phyloP scores from a whole-genome alignment of 2,113 vertebrate species.

The Pteruthius melanotis region DNA sequence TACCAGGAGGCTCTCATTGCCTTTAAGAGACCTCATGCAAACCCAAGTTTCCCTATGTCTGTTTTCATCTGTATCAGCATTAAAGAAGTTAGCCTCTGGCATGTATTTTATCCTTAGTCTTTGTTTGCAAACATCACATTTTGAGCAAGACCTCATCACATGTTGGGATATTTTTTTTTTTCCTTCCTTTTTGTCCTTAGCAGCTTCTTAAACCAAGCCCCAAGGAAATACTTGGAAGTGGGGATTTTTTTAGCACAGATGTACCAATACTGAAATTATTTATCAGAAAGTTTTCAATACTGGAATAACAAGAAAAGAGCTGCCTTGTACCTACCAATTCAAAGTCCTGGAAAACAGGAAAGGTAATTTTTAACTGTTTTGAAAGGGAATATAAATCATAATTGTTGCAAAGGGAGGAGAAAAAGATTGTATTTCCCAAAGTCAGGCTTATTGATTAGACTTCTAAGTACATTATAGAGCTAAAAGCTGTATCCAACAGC shows the following conservation, averaged over 20 bases:
- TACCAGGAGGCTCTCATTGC: neutral
- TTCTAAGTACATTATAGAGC: constrained; percentile 54
- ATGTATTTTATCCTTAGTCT: neutral
- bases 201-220: neutral
- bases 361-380: neutral
- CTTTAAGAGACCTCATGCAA: neutral
- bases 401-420: neutral
- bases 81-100: neutral
- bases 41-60: neutral
- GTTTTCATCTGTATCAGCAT: neutral
- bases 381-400: constrained; percentile 15
- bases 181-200: neutral
- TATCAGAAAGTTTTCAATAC: neutral
- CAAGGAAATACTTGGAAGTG: neutral
- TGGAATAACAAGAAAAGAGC: neutral
- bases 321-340: neutral
- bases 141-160: neutral
- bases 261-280: neutral
- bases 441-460: constrained; percentile 68
- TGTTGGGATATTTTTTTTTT: neutral
- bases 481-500: constrained; percentile 52
- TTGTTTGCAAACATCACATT: neutral
- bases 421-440: constrained; percentile 56
- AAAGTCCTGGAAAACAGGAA: neutral
- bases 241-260: neutral